Conservation (phyloP, 1,140 invertebrate genomes). For the Bilobella aurantiaca region DNA sequence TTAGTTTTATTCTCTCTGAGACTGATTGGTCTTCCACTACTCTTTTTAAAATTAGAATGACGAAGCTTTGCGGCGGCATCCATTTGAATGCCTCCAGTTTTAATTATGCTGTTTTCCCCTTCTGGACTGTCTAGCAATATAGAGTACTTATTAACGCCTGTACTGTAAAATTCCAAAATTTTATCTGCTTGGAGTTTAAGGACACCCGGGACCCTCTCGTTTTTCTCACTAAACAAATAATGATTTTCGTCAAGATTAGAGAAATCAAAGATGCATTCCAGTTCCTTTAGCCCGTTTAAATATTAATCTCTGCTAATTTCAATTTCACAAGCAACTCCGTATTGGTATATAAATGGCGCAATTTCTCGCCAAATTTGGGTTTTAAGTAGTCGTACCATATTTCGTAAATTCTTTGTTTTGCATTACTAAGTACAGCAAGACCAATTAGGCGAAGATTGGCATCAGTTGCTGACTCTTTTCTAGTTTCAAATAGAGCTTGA, state of each 20-base stretch:
- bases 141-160: not conserved
- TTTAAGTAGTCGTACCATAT: not conserved
- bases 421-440: not conserved
- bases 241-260: not conserved
- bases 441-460: not conserved
- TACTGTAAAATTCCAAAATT: not conserved
- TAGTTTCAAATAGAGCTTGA: not conserved
- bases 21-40: not conserved
- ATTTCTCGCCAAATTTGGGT: not conserved
- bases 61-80: not conserved
- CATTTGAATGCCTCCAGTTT: not conserved
- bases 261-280: slow-evolving; percentile 6
- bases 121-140: not conserved
- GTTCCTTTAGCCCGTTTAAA: not conserved
- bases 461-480: not conserved
- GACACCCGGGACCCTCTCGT: not conserved
- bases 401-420: not conserved
- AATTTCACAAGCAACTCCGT: not conserved
- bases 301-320: not conserved
- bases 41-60: not conserved
- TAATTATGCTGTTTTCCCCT: not conserved
- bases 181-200: not conserved
- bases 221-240: not conserved
- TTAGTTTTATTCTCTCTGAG: not conserved
- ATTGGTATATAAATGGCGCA: not conserved